Evolutionary conservation across 64 coral and sea anemone species (phyloP).

Genomic region (Anthopleura sola): DNA sequence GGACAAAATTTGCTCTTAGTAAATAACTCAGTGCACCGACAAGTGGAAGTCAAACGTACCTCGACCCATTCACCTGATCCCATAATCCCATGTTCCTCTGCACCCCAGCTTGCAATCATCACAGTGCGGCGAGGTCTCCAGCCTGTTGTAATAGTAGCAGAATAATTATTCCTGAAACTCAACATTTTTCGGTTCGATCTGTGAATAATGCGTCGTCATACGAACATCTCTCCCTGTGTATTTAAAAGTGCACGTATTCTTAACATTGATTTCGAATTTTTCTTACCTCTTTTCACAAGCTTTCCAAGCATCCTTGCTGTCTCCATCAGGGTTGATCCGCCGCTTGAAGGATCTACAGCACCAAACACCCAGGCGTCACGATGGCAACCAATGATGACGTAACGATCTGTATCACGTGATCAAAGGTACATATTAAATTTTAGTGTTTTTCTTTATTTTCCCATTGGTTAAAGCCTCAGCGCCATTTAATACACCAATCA

Average conservation of each 20-base stretch:
- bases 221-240: too few species aligned
- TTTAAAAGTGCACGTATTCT: too few species aligned
- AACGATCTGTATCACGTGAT: conserved; percentile 35
- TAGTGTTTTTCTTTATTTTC: too few species aligned
- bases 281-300: conserved; percentile 14
- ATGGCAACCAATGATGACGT: conserved; percentile 80
- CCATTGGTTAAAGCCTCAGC: too few species aligned
- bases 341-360: conserved; percentile 74
- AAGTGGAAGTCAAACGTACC: not conserved
- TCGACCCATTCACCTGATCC: conserved; percentile 61
- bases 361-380: conserved; percentile 89
- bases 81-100: conserved; percentile 36
- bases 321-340: conserved; percentile 73
- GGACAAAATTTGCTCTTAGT: not conserved
- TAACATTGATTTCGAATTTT: too few species aligned
- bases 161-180: not conserved
- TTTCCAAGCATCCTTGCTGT: conserved; percentile 57
- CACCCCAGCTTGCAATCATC: conserved; percentile 44
- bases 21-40: too few species aligned
- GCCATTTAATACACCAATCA: too few species aligned
- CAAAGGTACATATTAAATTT: not conserved
- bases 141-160: not conserved
- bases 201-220: too few species aligned
- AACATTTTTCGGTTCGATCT: too few species aligned
- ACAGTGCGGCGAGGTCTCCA: conserved; percentile 60